phyloP scores from a whole-genome alignment of 2,888 invertebrate species.

The Trimorus sp. region DNA sequence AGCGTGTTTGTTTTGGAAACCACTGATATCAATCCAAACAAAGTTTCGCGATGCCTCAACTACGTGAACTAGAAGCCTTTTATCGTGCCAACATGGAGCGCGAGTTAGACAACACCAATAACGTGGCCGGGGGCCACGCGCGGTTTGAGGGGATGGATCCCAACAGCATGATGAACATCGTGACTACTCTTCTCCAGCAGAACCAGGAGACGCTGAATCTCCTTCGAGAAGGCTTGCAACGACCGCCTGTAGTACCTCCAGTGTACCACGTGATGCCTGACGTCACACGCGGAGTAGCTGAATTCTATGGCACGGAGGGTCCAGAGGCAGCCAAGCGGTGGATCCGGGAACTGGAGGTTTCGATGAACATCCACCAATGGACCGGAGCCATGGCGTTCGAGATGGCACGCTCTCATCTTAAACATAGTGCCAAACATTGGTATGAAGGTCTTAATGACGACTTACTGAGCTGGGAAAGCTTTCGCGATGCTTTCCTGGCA shows the following conservation, averaged over 20 bases:
- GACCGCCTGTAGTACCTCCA: no score
- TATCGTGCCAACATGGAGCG: no score
- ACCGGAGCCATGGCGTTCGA: background rate
- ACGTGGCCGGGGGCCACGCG: no score
- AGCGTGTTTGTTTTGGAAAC: no score
- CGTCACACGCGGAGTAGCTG: no score
- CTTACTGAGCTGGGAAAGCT: conserved; percentile 2
- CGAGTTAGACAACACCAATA: no score
- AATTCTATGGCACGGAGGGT: background rate
- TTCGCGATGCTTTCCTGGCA: background rate
- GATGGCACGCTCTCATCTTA: background rate
- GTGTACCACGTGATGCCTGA: background rate
- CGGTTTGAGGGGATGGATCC: no score
- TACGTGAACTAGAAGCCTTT: no score
- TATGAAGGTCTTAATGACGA: background rate
- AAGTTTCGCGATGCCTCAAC: no score
- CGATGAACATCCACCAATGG: conserved; percentile 4
- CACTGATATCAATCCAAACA: no score
- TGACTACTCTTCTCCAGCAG: background rate
- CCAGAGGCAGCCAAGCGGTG: background rate
- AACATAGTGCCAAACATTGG: background rate
- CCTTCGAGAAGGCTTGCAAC: background rate
- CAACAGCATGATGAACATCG: no score
- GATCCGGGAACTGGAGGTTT: background rate
- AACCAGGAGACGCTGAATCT: conserved; percentile 2